phyloP scores from a whole-genome alignment of 2,797 vertebrate species.

The Cynodonichthys magdalenae region DNA sequence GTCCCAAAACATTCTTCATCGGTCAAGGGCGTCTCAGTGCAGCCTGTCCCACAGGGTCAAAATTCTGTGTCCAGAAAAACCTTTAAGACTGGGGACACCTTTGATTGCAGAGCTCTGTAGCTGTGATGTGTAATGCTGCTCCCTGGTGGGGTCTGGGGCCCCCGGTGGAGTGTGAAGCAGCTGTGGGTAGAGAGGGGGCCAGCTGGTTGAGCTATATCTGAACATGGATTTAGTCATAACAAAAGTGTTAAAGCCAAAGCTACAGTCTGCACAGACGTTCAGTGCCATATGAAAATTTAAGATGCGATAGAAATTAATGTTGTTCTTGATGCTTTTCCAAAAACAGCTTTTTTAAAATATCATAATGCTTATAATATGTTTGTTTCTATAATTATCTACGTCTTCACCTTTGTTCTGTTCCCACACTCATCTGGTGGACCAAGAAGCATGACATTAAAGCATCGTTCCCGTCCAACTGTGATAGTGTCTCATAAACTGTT shows the following conservation, averaged over 20 bases:
- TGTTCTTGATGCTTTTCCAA: too few species aligned
- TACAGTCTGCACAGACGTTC: constrained; percentile 29
- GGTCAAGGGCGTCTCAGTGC: constrained; percentile 72
- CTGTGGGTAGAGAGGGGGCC: constrained; percentile 39
- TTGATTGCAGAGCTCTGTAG: constrained; percentile 27
- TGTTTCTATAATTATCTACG: constrained; percentile 16
- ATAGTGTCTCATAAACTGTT: constrained; percentile 40
- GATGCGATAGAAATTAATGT: not conserved
- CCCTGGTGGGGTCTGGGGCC: constrained; percentile 33
- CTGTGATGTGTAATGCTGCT: constrained; percentile 31
- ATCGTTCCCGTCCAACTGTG: constrained; percentile 12
- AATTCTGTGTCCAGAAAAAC: constrained; percentile 40
- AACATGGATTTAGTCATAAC: constrained; percentile 41
- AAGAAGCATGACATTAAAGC: constrained; percentile 28
- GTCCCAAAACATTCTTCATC: constrained; percentile 70
- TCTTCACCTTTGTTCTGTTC: constrained; percentile 9
- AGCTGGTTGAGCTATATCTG: constrained; percentile 67
- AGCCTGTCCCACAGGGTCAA: constrained; percentile 49
- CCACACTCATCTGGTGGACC: constrained; percentile 7
- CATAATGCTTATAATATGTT: constrained; percentile 3
- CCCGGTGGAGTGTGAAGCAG: not conserved
- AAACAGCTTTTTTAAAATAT: not conserved
- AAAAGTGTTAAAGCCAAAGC: constrained; percentile 41
- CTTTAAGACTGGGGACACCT: constrained; percentile 46
- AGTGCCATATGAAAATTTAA: constrained; percentile 23